Percentiles rank a stretch among this genome's conserved stretches.
Conservation (phyloP, 1,140 invertebrate genomes). For the Muscidifurax raptorellus region DNA sequence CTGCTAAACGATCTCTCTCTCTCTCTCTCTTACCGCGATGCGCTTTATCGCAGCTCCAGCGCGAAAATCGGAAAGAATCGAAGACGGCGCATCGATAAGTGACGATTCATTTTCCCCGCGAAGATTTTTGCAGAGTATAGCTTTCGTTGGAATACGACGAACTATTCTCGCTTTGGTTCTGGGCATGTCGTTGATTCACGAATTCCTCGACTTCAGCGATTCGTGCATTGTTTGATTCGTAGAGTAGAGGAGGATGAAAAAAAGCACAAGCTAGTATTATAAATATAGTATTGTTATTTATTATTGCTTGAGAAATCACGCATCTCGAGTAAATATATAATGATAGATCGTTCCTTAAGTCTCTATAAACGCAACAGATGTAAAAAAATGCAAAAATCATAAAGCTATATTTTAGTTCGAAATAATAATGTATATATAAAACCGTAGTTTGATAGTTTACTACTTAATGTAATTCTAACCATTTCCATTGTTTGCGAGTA, state of each 20-base stretch:
- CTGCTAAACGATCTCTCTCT: neutral
- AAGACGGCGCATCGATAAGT: neutral
- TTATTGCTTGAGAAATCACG: constrained; percentile 36
- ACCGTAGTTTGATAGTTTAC: neutral
- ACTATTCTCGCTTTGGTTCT: no score
- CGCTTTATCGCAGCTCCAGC: no score
- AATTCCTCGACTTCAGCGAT: no score
- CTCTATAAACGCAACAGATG: neutral
- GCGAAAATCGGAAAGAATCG: no score
- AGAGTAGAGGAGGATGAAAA: neutral
- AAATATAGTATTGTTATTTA: constrained; percentile 25
- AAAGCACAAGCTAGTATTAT: neutral
- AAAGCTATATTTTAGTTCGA: neutral
- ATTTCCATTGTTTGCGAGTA: neutral
- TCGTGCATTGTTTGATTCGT: no score
- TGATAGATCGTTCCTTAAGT: constrained; percentile 11
- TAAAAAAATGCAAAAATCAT: constrained; percentile 35
- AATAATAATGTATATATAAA: neutral
- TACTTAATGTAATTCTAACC: neutral
- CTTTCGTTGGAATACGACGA: no score
- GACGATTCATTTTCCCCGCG: neutral
- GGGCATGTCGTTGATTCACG: neutral
- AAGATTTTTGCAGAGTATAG: no score
- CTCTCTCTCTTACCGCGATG: neutral
- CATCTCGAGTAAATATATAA: constrained; percentile 20